Conservation (phyloP, 2,888 invertebrate species). For the Chymomyza amoena region DNA sequence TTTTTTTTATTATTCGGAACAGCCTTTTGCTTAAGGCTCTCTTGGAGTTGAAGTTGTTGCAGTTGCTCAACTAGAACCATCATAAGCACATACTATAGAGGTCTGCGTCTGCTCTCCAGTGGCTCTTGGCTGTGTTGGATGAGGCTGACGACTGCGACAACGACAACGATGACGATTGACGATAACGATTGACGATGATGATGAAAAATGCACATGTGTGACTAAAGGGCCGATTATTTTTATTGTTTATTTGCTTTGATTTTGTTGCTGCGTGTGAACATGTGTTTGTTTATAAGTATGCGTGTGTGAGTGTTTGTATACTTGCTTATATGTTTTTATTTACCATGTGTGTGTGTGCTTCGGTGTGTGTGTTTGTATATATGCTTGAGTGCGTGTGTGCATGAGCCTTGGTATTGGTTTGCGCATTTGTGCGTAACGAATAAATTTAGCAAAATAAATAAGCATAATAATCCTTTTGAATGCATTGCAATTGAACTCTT, state of each 20-base stretch:
- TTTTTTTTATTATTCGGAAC: no score
- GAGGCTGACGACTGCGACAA: conserved; percentile 8
- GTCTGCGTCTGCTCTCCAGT: conserved; percentile 40
- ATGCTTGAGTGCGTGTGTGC: conserved; percentile 9
- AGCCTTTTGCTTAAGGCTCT: neutral
- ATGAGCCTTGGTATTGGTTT: conserved; percentile 43
- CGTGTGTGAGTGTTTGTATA: conserved; percentile 5
- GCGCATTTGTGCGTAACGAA: conserved; percentile 71
- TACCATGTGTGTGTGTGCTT: conserved; percentile 15
- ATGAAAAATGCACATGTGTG: conserved; percentile 71
- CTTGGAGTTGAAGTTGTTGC: conserved; percentile 1
- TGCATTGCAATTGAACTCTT: conserved; percentile 71
- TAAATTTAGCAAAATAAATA: conserved; percentile 74
- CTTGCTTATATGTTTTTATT: conserved; percentile 62
- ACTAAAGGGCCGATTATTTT: conserved; percentile 70
- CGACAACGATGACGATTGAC: neutral
- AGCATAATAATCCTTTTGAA: conserved; percentile 73
- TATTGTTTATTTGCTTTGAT: conserved; percentile 73
- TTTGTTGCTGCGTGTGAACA: conserved; percentile 24
- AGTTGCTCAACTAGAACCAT: conserved; percentile 7
- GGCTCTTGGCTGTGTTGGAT: conserved; percentile 36
- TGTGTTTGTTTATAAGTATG: neutral
- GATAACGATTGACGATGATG: conserved; percentile 27
- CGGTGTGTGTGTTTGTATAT: conserved; percentile 9
- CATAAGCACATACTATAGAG: neutral